phyloP scores from a whole-genome alignment of 2,113 vertebrate genomes.

The Pyrgilauda ruficollis region DNA sequence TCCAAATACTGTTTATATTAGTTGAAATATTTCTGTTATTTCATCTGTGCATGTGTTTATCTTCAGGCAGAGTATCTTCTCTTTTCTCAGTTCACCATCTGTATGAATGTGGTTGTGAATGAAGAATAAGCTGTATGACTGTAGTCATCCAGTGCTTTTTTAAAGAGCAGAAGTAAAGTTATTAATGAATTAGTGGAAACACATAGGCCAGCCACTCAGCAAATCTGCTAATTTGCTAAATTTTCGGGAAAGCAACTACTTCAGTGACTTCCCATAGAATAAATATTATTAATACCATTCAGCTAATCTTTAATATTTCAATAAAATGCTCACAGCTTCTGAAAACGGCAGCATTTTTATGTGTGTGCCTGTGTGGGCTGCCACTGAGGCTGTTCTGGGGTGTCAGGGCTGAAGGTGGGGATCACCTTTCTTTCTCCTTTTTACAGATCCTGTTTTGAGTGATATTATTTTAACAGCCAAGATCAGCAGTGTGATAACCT shows the following conservation, averaged over 20 bases:
- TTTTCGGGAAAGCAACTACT: not conserved
- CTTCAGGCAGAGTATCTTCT: not conserved
- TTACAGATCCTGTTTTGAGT: not conserved
- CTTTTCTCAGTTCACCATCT: not conserved
- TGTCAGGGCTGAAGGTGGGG: not conserved
- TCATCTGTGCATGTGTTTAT: not conserved
- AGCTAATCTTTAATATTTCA: not conserved
- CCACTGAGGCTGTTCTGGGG: not conserved
- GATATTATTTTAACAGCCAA: not conserved
- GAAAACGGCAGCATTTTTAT: not conserved
- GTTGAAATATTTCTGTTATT: not conserved
- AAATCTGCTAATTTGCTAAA: not conserved
- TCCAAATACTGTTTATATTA: not conserved
- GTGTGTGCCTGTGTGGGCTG: not conserved
- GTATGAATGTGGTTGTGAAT: not conserved
- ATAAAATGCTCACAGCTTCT: not conserved
- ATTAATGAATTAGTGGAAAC: not conserved
- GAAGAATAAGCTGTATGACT: not conserved
- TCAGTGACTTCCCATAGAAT: not conserved
- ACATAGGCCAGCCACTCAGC: not conserved
- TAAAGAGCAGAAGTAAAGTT: not conserved
- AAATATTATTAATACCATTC: not conserved
- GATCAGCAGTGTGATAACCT: not conserved
- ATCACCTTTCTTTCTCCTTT: not conserved
- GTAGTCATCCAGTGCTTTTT: not conserved